Evolutionary conservation across 2,113 vertebrate genomes (phyloP).

Genomic region (Colistium nudipinnis): DNA sequence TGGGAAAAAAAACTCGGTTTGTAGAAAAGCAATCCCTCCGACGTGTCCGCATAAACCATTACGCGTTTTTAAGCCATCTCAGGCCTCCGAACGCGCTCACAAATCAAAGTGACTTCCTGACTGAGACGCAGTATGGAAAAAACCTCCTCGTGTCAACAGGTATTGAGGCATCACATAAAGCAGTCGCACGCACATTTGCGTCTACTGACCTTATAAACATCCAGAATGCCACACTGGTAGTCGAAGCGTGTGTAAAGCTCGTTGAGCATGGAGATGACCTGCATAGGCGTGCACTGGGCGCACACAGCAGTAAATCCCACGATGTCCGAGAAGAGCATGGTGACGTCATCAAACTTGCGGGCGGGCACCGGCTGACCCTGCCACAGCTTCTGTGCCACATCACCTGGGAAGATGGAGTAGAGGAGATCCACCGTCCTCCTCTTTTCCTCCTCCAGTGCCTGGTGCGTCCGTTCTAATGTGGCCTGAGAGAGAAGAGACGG

Average conservation of each 20-base stretch:
- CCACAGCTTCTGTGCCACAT: constrained; percentile 97
- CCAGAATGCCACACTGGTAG: constrained; percentile 97
- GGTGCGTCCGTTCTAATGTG: constrained; percentile 93
- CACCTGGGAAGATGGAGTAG: constrained; percentile 97
- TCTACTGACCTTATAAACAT: constrained; percentile 94
- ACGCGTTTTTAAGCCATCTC: background rate
- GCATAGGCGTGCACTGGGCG: constrained; percentile 97
- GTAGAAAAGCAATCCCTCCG: background rate
- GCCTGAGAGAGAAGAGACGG: constrained; percentile 70
- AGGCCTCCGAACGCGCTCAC: background rate
- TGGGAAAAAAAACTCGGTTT: constrained; percentile 8
- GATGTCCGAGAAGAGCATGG: constrained; percentile 99
- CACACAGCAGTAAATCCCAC: constrained; percentile 98
- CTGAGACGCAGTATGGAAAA: no score
- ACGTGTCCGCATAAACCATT: background rate
- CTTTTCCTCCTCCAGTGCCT: constrained; percentile 97
- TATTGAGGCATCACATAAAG: background rate
- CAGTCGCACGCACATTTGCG: constrained; percentile 1
- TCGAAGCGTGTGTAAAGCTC: constrained; percentile 98
- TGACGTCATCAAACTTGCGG: constrained; percentile 97
- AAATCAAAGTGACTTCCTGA: background rate
- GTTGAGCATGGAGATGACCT: constrained; percentile 99
- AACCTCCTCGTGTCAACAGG: background rate
- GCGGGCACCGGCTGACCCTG: constrained; percentile 94
- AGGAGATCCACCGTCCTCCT: constrained; percentile 97